Conservation (phyloP, 2,797 vertebrate genomes). For the Pipistrellus pygmaeus region DNA sequence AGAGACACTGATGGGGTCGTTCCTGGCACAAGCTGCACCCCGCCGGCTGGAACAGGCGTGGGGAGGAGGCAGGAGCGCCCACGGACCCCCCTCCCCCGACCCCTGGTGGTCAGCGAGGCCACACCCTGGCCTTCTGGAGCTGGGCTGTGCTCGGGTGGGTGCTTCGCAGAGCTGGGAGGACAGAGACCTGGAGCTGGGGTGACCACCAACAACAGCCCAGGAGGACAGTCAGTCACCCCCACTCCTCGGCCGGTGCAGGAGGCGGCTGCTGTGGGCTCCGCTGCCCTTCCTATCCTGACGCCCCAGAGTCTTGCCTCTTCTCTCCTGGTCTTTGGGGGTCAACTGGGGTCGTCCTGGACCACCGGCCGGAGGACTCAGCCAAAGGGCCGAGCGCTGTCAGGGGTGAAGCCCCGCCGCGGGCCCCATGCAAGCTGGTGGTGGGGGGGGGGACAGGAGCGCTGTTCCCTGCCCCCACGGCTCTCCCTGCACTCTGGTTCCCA, state of each 20-base stretch:
- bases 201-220: accelerated
- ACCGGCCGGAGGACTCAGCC: neutral
- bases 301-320: neutral
- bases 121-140: neutral
- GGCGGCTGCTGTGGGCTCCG: neutral
- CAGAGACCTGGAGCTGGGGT: neutral
- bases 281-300: neutral
- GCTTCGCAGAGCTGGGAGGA: neutral
- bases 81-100: neutral
- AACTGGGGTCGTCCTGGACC: neutral
- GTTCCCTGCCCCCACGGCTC: neutral
- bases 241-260: too few relatives aligned
- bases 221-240: accelerated
- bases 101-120: neutral
- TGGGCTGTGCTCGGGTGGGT: neutral
- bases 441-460: neutral
- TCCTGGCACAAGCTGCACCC: too few relatives aligned
- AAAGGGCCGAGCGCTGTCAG: neutral
- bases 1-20: accelerated
- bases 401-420: neutral
- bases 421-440: neutral
- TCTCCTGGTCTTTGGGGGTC: neutral
- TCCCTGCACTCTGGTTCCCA: neutral
- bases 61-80: accelerated
- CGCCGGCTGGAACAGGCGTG: neutral